Percentiles rank a stretch among this genome's conserved stretches.
Evolutionary conservation across 2,888 invertebrate genomes (phyloP).

Genomic region (Rhagophthalmus giganteus): DNA sequence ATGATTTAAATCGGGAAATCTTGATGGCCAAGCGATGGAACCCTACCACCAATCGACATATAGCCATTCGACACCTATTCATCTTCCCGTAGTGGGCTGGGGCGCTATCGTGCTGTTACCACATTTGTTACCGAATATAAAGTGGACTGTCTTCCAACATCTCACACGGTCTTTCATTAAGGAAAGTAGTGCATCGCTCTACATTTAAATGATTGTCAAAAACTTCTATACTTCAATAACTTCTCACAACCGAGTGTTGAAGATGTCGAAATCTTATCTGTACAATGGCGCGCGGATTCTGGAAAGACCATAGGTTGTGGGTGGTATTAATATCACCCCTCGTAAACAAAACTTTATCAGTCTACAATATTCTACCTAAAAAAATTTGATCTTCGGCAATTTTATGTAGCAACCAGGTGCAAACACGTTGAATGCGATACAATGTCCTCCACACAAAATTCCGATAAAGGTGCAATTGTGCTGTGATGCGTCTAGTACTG

Average conservation of each 20-base stretch:
- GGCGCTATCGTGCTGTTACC: slow-evolving; percentile 2
- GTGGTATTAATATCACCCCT: background rate
- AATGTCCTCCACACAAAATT: no score
- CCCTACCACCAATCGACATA: no score
- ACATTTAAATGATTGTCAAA: background rate
- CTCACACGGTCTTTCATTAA: background rate
- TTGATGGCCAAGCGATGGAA: no score
- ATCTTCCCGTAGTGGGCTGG: no score
- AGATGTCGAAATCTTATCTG: background rate
- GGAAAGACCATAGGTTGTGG: background rate
- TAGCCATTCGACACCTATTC: no score
- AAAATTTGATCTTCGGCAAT: background rate
- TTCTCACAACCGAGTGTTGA: background rate
- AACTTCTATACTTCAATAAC: slow-evolving; percentile 1
- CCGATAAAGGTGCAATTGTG: no score
- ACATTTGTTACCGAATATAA: slow-evolving; percentile 2
- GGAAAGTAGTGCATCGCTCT: background rate
- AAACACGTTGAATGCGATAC: slow-evolving; percentile 1
- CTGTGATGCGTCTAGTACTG: background rate
- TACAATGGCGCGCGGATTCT: background rate
- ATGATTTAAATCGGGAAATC: no score
- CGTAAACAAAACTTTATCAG: background rate
- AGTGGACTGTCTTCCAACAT: slow-evolving; percentile 3
- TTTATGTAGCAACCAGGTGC: slow-evolving; percentile 1
- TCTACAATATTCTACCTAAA: background rate